Evolutionary conservation across 2,113 vertebrate species (phyloP).

Genomic region (Silurus glanis): DNA sequence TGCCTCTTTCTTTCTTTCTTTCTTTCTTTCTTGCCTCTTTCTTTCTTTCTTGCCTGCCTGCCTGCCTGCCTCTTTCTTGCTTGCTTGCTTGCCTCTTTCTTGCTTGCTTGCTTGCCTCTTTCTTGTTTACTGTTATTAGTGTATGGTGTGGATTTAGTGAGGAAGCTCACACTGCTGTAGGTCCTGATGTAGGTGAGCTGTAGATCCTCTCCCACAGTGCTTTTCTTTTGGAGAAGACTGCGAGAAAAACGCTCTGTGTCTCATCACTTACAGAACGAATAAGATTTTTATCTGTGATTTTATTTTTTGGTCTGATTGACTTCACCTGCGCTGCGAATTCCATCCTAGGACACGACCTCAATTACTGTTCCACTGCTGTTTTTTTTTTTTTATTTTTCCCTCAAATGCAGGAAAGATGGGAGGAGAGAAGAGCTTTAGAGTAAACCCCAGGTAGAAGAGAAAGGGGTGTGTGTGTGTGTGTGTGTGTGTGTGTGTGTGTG

Average conservation of each 20-base stretch:
- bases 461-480: background rate
- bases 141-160: too few species aligned
- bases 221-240: background rate
- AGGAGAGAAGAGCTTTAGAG: background rate
- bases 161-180: too few species aligned
- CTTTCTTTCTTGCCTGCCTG: too few species aligned
- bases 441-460: constrained; percentile 10
- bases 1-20: background rate
- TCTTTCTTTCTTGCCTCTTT: background rate
- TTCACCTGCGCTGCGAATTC: constrained; percentile 20
- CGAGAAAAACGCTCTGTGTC: background rate
- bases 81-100: background rate
- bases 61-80: background rate
- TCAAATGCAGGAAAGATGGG: background rate
- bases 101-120: background rate
- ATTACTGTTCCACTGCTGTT: background rate
- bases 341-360: background rate
- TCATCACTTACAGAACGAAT: background rate
- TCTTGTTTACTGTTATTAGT: too few species aligned
- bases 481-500: background rate
- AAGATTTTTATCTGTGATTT: background rate
- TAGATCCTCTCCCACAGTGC: background rate
- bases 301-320: constrained; percentile 1
- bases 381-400: background rate
- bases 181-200: background rate